These are phyloP conservation scores for Dipodomys ordii DNA, from an alignment of 2,113 vertebrate genomes.

Conservation along the genomic window DNA sequence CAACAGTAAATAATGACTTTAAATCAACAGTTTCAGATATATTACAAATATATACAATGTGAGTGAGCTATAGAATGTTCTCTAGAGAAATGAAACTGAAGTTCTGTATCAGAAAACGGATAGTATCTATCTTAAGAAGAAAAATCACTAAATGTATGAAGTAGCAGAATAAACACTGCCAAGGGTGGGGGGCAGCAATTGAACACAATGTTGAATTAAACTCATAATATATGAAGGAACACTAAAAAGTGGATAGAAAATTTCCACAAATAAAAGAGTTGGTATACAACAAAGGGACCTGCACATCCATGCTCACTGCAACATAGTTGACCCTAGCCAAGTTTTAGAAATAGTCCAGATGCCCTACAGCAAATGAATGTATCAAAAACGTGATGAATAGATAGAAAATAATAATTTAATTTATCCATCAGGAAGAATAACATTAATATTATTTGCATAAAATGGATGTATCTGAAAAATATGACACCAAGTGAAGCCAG, in stretches of 20 bases:
- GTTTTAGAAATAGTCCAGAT: no score
- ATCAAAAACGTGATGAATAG: no score
- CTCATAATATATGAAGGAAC: not conserved
- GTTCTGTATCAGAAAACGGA: not conserved
- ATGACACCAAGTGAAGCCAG: no score
- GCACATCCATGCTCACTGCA: no score
- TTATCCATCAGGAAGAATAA: no score
- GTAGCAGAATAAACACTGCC: not conserved
- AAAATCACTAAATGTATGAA: not conserved
- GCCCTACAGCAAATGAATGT: no score
- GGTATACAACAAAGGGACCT: not conserved
- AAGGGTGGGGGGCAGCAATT: not conserved
- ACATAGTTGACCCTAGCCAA: no score
- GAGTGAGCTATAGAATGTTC: not conserved
- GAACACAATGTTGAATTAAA: not conserved
- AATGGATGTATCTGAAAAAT: no score
- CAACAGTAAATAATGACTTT: not conserved
- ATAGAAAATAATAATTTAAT: no score
- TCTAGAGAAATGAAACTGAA: not conserved
- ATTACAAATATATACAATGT: not conserved
- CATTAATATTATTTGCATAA: no score
- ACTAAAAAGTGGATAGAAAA: constrained; percentile 40
- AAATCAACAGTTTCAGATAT: not conserved
- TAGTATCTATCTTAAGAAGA: not conserved
- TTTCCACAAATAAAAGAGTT: not conserved